Percentiles rank a stretch among this genome's conserved stretches.
phyloP scores from a whole-genome alignment of 2,113 vertebrate genomes.

The Garra rufa region DNA sequence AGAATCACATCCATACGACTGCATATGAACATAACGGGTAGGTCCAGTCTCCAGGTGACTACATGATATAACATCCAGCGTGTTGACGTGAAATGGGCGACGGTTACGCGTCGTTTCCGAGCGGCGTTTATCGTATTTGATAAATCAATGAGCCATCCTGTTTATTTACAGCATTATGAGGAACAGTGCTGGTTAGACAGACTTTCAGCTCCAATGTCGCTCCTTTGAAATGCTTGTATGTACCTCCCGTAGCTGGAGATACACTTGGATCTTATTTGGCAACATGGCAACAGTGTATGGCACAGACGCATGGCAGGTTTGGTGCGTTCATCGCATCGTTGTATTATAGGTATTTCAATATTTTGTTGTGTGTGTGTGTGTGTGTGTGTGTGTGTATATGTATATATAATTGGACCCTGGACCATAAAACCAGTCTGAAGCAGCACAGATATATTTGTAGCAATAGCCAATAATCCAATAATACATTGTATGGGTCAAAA shows the following conservation, averaged over 20 bases:
- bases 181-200: not conserved
- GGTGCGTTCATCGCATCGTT: not conserved
- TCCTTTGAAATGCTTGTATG: not conserved
- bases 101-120: not conserved
- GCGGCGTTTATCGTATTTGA: not conserved
- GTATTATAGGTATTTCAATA: too few species aligned
- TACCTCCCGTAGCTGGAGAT: not conserved
- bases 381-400: too few species aligned
- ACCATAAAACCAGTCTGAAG: too few species aligned
- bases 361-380: too few species aligned
- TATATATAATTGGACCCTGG: too few species aligned
- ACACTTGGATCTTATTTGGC: not conserved
- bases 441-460: too few species aligned
- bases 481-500: too few species aligned
- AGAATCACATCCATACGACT: not conserved
- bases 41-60: not conserved
- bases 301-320: slow-evolving; percentile 21
- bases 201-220: not conserved
- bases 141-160: not conserved
- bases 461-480: too few species aligned
- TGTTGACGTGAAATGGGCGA: slow-evolving; percentile 25
- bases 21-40: slow-evolving; percentile 3
- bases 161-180: not conserved
- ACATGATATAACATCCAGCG: too few species aligned
- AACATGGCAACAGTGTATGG: slow-evolving; percentile 10